Evolutionary conservation across 2,888 invertebrate genomes (phyloP).

Genomic region (Mechanitis messenoides): DNA sequence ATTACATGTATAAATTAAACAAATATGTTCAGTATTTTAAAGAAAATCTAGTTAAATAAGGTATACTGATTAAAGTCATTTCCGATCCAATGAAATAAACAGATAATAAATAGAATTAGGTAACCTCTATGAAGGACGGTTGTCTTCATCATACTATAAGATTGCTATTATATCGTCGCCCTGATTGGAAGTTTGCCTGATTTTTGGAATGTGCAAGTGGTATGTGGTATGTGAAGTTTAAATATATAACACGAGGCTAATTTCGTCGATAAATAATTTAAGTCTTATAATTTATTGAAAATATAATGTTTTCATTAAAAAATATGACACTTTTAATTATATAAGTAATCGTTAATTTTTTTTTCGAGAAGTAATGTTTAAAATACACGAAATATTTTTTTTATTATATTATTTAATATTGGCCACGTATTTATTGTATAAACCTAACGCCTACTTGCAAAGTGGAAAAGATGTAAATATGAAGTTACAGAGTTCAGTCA

Average conservation of each 20-base stretch:
- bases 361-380: too few relatives aligned
- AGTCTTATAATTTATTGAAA: background rate
- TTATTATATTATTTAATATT: too few relatives aligned
- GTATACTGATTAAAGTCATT: background rate
- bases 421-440: too few relatives aligned
- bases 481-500: slow-evolving; percentile 17
- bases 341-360: too few relatives aligned
- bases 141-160: slow-evolving; percentile 41
- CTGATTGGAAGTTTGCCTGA: slow-evolving; percentile 54
- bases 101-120: slow-evolving; percentile 37
- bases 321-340: too few relatives aligned
- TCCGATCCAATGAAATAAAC: background rate
- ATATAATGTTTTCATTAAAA: too few relatives aligned
- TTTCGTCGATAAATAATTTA: background rate
- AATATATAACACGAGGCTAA: background rate
- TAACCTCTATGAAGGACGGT: slow-evolving; percentile 22
- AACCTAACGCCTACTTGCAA: too few relatives aligned
- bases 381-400: too few relatives aligned
- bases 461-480: slow-evolving; percentile 11
- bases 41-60: too few relatives aligned
- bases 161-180: slow-evolving; percentile 47
- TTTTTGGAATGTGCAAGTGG: background rate
- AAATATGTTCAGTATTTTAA: too few relatives aligned
- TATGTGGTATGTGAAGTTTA: background rate
- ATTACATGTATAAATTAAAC: too few relatives aligned